Evolutionary conservation across 2,113 vertebrate genomes (phyloP).

Genomic region (Garra rufa): DNA sequence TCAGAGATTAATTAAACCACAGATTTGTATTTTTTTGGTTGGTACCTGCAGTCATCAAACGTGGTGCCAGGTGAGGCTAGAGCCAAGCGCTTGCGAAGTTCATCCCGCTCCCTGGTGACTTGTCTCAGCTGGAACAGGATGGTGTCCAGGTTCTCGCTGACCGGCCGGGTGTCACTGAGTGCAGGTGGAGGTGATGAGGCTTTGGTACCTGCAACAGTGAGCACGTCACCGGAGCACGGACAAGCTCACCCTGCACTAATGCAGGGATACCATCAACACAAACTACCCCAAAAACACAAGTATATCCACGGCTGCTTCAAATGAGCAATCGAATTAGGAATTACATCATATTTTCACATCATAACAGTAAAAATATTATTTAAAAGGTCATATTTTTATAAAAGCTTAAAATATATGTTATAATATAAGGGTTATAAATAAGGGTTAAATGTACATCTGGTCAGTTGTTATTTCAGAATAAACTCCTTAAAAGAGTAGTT

Average conservation of each 20-base stretch:
- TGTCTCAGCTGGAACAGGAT: slow-evolving; percentile 91
- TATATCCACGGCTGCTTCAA: background rate
- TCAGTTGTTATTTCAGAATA: background rate
- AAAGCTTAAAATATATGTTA: too few relatives aligned
- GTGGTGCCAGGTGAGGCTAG: slow-evolving; percentile 91
- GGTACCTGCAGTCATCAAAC: slow-evolving; percentile 95
- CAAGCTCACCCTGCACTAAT: slow-evolving; percentile 35
- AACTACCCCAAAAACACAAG: background rate
- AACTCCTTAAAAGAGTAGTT: too few relatives aligned
- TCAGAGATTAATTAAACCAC: background rate
- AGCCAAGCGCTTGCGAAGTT: slow-evolving; percentile 93
- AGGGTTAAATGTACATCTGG: too few relatives aligned
- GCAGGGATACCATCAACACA: background rate
- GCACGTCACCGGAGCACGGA: slow-evolving; percentile 59
- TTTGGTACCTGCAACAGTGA: slow-evolving; percentile 86
- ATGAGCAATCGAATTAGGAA: background rate
- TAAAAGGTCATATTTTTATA: too few relatives aligned
- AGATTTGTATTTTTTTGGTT: background rate
- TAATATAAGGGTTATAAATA: too few relatives aligned
- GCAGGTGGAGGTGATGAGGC: slow-evolving; percentile 90
- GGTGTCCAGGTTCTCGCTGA: slow-evolving; percentile 89
- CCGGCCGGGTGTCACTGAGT: slow-evolving; percentile 83
- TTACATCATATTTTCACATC: background rate
- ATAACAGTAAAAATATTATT: too few relatives aligned
- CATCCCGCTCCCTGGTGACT: slow-evolving; percentile 93